Base-by-base conservation (phyloP, 1,140 invertebrate genomes). In the Diabrotica undecimpunctata region DNA sequence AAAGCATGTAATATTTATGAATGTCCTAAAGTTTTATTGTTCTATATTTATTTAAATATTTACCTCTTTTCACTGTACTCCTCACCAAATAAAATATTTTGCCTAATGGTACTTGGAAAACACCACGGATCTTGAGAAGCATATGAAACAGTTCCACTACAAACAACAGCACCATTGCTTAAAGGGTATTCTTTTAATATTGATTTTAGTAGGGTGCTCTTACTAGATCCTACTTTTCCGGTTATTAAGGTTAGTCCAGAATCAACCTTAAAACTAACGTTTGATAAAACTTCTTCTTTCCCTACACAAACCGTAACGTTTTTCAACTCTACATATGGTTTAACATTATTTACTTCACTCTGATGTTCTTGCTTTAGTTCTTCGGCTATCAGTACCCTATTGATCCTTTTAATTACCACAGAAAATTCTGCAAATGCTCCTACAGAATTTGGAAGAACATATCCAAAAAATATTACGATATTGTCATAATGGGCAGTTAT, bases 221-320 rank as follows among this genome's bases (percentile, higher is more conserved):
- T 96, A 9, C 93, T 92, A 11, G 88, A 83, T 12, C 92, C 93
- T n/a, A 95, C 89, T 57, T 88, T 83, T 14, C 93, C 94, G 41
- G 91, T 87, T 0, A 95, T 76, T 6, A 87, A 86, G 38, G 88
- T 75, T 37, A 93, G 81, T 3, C 88, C 87, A 9, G 82, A 78
- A 61, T 79, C 73, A 0, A 86, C 80, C 6, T 78, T 79, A 13
- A 91, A 70, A 46, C 78, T 83, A 8, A 92, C 82, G 60, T 89
- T 82, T 53, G 82, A 81, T 11, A 90, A 75, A 0, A 86, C 86
- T 60, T 82, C 76, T 4, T 82, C 54, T 5, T 50, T 55, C 0
- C 59, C 36, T 9, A 68, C 61, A 12, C 54, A 7, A 12, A 68
- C 62, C 5, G 59, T n/a, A 14, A 11, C 8, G 38, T 66, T 54